These are phyloP conservation scores for Lepas anatifera DNA, from an alignment of 2,888 invertebrate species.

Conservation along the genomic window DNA sequence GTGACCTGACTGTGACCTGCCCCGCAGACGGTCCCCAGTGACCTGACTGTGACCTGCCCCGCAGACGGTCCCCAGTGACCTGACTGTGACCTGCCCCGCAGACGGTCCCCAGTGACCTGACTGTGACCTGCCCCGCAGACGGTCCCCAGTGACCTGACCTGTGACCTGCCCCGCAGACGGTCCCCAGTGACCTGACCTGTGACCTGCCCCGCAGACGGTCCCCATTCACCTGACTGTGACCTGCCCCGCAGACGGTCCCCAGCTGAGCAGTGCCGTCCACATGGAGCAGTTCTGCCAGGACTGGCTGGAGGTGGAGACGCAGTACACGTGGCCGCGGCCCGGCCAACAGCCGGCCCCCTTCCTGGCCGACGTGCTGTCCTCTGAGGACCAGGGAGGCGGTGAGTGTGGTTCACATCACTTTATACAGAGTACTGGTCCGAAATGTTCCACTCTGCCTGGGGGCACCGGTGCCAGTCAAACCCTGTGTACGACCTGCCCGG, in stretches of 20 bases:
- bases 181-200: too few relatives aligned
- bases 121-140: too few relatives aligned
- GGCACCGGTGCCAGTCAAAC: too few relatives aligned
- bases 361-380: not conserved
- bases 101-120: too few relatives aligned
- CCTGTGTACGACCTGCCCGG: too few relatives aligned
- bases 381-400: not conserved
- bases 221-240: not conserved
- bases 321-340: not conserved
- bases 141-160: not conserved
- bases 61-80: too few relatives aligned
- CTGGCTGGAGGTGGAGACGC: slow-evolving; percentile 78
- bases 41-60: too few relatives aligned
- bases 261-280: slow-evolving; percentile 31
- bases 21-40: not conserved
- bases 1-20: not conserved
- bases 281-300: slow-evolving; percentile 75
- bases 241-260: not conserved
- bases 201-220: too few relatives aligned
- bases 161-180: too few relatives aligned
- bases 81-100: too few relatives aligned
- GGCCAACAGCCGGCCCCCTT: not conserved
- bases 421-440: too few relatives aligned
- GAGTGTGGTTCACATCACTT: not conserved
- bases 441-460: too few relatives aligned